Conservation (phyloP, 2,797 vertebrate species). For the Mus caroli region DNA sequence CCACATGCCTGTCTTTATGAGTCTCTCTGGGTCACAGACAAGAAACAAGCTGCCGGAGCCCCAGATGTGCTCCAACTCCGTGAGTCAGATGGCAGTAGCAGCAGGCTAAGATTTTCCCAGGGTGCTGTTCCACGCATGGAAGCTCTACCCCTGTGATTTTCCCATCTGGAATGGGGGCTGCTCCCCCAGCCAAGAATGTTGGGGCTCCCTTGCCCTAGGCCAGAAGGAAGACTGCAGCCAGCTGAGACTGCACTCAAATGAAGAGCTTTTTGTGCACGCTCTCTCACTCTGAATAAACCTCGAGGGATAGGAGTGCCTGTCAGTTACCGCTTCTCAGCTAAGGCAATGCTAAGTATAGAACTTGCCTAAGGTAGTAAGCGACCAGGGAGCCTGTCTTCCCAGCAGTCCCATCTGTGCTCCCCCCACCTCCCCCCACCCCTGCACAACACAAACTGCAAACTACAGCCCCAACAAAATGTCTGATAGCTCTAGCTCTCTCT, state of each 20-base stretch:
- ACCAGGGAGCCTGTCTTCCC: not conserved
- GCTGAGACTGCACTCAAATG: not conserved
- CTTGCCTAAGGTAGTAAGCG: not conserved
- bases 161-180: not conserved
- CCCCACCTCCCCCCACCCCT: accelerated
- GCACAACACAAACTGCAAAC: not conserved
- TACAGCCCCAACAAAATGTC: not conserved
- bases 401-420: not conserved
- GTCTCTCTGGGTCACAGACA: not conserved
- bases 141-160: not conserved
- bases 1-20: accelerated
- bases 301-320: not conserved
- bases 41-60: not conserved
- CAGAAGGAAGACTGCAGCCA: not conserved
- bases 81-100: conserved; percentile 26
- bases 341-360: not conserved
- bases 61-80: not conserved
- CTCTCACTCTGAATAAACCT: not conserved
- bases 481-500: not conserved
- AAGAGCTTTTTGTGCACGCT: accelerated
- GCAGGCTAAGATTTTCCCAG: not conserved
- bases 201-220: not conserved
- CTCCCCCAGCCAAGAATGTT: not conserved
- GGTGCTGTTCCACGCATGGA: not conserved
- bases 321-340: not conserved